Evolutionary conservation across 1,140 invertebrate species (phyloP).

Genomic region (Phymorhynchus buccinoides): DNA sequence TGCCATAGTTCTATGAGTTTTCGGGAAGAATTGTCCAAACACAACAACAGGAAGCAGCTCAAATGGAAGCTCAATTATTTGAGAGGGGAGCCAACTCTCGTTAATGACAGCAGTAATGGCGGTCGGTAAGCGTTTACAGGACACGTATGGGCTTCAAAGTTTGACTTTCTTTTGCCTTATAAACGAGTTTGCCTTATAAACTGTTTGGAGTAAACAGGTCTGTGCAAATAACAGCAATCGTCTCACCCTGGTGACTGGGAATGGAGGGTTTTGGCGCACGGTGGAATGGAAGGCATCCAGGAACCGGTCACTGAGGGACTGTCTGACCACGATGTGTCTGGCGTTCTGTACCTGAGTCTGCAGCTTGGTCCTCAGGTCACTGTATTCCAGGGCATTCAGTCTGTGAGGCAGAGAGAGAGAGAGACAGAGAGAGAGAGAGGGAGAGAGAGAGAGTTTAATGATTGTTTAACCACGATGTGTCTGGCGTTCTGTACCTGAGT

Average conservation of each 20-base stretch:
- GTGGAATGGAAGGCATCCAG: constrained; percentile 86
- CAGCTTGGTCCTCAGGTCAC: constrained; percentile 85
- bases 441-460: not conserved
- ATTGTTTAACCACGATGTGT: constrained; percentile 80
- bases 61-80: no score
- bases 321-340: constrained; percentile 85
- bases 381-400: constrained; percentile 84
- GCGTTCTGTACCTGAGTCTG: constrained; percentile 83
- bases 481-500: constrained; percentile 83
- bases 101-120: no score
- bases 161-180: no score
- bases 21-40: no score
- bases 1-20: no score
- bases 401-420: constrained; percentile 68
- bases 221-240: no score
- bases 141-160: no score
- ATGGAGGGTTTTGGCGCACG: constrained; percentile 69
- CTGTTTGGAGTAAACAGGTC: no score
- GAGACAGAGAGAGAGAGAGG: not conserved
- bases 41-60: no score
- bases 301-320: constrained; percentile 86
- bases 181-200: no score
- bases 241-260: not conserved
- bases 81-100: no score
- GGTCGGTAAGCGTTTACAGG: no score